phyloP scores from a whole-genome alignment of 2,113 vertebrate species.

The Cnemophilus loriae region DNA sequence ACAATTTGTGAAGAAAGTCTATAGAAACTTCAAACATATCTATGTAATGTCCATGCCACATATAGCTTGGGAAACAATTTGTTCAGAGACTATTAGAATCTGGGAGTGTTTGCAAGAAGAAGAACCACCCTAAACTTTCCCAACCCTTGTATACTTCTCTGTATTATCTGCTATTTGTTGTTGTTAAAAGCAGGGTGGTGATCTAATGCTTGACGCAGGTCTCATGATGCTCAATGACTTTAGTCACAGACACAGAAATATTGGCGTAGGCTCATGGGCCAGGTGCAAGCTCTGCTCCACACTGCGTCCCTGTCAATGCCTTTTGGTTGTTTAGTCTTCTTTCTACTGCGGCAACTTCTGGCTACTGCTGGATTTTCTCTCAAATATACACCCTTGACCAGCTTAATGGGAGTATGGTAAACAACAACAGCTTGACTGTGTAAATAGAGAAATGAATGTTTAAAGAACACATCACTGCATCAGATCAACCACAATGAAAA shows the following conservation, averaged over 20 bases:
- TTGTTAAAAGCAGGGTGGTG: not conserved
- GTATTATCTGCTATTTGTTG: not conserved
- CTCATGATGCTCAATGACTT: not conserved
- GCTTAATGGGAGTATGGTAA: not conserved
- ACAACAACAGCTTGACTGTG: conserved; percentile 12
- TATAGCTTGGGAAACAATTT: not conserved
- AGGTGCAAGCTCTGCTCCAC: not conserved
- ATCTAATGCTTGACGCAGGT: not conserved
- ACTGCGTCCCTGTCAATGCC: not conserved
- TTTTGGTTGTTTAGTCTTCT: not conserved
- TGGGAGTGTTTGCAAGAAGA: not conserved
- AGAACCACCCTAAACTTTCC: not conserved
- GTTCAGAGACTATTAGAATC: not conserved
- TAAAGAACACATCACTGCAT: not conserved
- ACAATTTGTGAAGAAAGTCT: not conserved
- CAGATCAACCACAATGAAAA: not conserved
- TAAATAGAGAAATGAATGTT: conserved; percentile 19
- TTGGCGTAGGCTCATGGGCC: not conserved
- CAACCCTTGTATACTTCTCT: not conserved
- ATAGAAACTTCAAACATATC: not conserved
- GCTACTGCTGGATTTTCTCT: not conserved
- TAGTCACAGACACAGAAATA: not conserved
- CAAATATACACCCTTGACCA: not conserved
- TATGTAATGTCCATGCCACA: not conserved
- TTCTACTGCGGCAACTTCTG: not conserved